Conservation (phyloP, 1,140 invertebrate species). For the Polypedilum vanderplanki region DNA sequence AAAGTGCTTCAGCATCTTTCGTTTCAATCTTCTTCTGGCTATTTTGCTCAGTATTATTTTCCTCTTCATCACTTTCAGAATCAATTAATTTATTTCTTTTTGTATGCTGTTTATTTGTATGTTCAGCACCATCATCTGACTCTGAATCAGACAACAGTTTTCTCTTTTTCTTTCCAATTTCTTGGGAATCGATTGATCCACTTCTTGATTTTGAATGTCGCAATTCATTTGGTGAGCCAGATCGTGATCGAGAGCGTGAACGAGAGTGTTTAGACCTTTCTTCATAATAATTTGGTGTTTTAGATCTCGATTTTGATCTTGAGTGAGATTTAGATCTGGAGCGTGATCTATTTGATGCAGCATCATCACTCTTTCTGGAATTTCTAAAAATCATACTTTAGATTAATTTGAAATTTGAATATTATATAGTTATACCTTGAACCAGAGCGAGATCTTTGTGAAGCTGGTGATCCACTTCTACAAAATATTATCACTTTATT, state of each 20-base stretch:
- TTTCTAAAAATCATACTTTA: too few species aligned
- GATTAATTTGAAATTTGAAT: too few species aligned
- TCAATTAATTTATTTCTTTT: conserved; percentile 49
- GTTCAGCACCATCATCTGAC: neutral
- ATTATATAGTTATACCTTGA: conserved; percentile 40
- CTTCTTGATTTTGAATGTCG: conserved; percentile 31
- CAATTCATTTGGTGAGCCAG: too few species aligned
- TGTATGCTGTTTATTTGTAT: conserved; percentile 33
- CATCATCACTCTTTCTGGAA: too few species aligned
- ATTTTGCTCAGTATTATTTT: neutral
- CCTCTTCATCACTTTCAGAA: conserved; percentile 44
- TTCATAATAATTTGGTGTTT: too few species aligned
- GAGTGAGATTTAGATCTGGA: too few species aligned
- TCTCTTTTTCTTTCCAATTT: conserved; percentile 41
- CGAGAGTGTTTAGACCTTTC: too few species aligned
- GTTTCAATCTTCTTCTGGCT: conserved; percentile 37
- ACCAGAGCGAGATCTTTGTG: conserved; percentile 34
- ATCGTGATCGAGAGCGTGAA: too few species aligned
- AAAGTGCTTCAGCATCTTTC: conserved; percentile 71
- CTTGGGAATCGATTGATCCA: conserved; percentile 35
- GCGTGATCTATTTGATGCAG: too few species aligned
- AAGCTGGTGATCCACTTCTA: conserved; percentile 33
- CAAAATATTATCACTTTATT: too few species aligned
- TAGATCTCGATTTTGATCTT: too few species aligned
- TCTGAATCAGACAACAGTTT: conserved; percentile 39